Evolutionary conservation across 2,797 vertebrate species (phyloP).

Genomic region (Odontamblyopus rebecca): DNA sequence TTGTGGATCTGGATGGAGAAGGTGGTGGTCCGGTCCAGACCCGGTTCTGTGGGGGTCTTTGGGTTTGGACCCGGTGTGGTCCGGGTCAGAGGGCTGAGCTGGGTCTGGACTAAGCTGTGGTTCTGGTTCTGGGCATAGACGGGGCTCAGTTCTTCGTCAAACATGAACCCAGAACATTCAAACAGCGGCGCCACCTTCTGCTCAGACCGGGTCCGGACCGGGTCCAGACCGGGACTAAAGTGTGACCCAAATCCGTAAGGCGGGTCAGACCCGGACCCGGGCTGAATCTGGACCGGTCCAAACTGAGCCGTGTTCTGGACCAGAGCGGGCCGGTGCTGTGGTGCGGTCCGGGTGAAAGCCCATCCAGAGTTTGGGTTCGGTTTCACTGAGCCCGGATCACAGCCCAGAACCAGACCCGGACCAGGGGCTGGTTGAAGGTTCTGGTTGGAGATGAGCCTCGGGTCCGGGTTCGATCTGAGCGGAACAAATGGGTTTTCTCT

Average conservation of each 20-base stretch:
- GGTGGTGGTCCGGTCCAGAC: background rate
- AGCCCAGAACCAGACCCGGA: background rate
- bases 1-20: conserved; percentile 3
- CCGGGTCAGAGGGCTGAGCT: background rate
- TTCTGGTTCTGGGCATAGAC: background rate
- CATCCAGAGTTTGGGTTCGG: background rate
- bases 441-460: background rate
- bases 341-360: background rate
- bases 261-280: background rate
- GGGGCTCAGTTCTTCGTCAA: conserved; percentile 43
- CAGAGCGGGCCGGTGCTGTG: background rate
- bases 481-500: background rate
- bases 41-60: background rate
- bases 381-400: background rate
- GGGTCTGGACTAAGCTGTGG: background rate
- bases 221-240: conserved; percentile 65
- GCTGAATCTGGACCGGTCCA: background rate
- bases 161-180: conserved; percentile 67
- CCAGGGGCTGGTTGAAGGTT: background rate
- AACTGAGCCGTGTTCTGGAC: background rate
- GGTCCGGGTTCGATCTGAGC: background rate
- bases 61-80: too few relatives aligned
- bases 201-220: conserved; percentile 59
- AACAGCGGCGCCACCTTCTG: conserved; percentile 73
- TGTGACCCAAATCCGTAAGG: background rate